A percentile compares a stretch with the other conserved stretches of the same genome.
phyloP scores from a whole-genome alignment of 2,888 invertebrate genomes.

The Desoria tigrina region DNA sequence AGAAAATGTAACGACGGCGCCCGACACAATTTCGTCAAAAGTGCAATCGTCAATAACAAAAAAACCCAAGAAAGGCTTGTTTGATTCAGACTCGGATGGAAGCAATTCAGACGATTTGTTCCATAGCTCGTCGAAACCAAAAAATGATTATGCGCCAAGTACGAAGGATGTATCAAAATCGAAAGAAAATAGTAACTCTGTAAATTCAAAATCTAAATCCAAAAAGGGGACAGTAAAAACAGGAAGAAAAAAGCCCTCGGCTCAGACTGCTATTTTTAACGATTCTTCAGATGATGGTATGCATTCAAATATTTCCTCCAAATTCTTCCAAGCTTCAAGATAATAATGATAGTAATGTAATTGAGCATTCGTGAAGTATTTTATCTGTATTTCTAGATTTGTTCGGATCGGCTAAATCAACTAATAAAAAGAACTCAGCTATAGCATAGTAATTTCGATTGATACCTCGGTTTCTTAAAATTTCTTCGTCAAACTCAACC shows the following conservation, averaged over 20 bases:
- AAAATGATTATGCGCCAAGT: not conserved
- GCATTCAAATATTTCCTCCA: not conserved
- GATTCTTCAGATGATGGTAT: conserved; percentile 27
- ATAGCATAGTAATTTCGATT: no score
- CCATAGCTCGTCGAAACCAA: conserved; percentile 2
- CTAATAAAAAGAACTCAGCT: no score
- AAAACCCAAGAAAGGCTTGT: conserved; percentile 13
- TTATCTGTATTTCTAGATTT: conserved; percentile 12
- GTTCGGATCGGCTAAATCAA: conserved; percentile 4
- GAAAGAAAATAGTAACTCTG: not conserved
- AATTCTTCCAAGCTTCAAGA: not conserved
- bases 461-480: no score
- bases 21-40: no score
- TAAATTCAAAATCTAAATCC: not conserved
- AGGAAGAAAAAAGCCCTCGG: not conserved
- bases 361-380: not conserved
- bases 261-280: conserved; percentile 9
- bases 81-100: conserved; percentile 20
- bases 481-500: no score
- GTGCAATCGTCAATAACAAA: not conserved
- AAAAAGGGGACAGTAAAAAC: not conserved
- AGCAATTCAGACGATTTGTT: not conserved
- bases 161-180: not conserved
- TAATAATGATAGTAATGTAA: no score
- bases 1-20: no score